Base-by-base conservation (phyloP, 2,113 vertebrate genomes). In the Nannospalax galili region DNA sequence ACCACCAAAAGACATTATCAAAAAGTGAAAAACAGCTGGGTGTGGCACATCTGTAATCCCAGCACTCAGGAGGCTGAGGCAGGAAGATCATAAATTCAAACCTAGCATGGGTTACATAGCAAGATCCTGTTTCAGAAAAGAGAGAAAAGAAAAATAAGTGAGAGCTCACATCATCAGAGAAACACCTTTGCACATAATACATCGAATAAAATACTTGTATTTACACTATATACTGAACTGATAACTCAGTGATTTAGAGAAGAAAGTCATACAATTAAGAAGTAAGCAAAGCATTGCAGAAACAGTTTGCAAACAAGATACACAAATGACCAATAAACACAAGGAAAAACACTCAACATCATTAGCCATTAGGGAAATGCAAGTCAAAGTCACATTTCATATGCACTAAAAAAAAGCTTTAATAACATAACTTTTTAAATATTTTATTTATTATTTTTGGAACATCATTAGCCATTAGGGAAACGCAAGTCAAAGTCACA, bases 401-500 rank as follows among this genome's bases (percentile, higher is more conserved):
- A 88, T 9, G 4, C 32, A 37, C 19, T 35, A 85, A n/a, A 11
- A 52, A 19, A 94, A 91, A 67, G n/a, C n/a, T 80, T 64, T 40
- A 64, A 72, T 75, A 58, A 64, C 9, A n/a, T n/a, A n/a, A n/a
- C n/a, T n/a, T n/a, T n/a, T n/a, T n/a, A n/a, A n/a, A n/a, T n/a
- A n/a, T n/a, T n/a, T n/a, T n/a, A n/a, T n/a, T n/a, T n/a, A n/a
- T n/a, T n/a, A n/a, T n/a, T n/a, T n/a, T n/a, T n/a, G n/a, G n/a
- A 42, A 65, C 3, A 45, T 42, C 26, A 87, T 94, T 79, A 79
- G 10, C 30, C 30, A 37, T 78, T 22, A 69, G 30, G 48, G 15
- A 80, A 92, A 65, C 70, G 16, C 7, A 87, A 92, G 58, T 70
- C 37, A 74, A 74, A 94, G 82, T 30, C 58, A 91, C 37, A 88